Base-by-base conservation (phyloP, 1,140 invertebrate species). In the Coelopa frigida region DNA sequence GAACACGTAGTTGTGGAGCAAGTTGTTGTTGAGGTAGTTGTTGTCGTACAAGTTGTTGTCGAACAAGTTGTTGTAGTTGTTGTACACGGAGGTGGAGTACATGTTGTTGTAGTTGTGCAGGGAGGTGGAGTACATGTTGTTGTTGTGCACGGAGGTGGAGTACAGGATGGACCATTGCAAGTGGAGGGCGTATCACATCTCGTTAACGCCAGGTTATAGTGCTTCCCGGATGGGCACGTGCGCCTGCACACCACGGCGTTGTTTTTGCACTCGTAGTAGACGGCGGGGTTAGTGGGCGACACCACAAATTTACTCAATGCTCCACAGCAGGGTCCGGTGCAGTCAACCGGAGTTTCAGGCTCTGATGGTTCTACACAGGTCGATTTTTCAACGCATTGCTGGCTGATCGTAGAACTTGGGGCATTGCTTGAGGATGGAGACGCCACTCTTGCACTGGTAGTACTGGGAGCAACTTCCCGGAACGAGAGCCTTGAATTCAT, bases 391-490 rank as follows among this genome's bases (percentile, higher is more conserved):
- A 49, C 2, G 17, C 23, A 5, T 37, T 35, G 8, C 23, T 29
- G 24, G 7, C 17, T n/a, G 31, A 39, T 66, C 61, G n/a, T 49
- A 66, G 46, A 55, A 66, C 7, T 50, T 43, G 0, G 62, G 46
- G 31, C 62, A 66, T 5, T 35, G 40, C 31, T 37, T 55, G n/a
- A 57, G 44, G 12, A 42, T 12, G 3, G 58, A 54, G 3, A 38
- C 40, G 10, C 56, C 58, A 20, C 50, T 53, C 44, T 57, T 54
- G 20, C 62, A 66, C 40, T 60, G 55, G 21, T 60, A 66, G 50
- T 55, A 66, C 27, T 53, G 52, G 4, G 59, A 60, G 44, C 62
- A 66, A 24, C 57, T 62, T n/a, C 62, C 62, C 1, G 62, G 62
- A 2, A 66, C 62, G 3, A 66, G 35, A 11, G 58, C 47, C 10